Evolutionary conservation across 2,113 vertebrate genomes (phyloP).

Genomic region (Anas platyrhynchos): DNA sequence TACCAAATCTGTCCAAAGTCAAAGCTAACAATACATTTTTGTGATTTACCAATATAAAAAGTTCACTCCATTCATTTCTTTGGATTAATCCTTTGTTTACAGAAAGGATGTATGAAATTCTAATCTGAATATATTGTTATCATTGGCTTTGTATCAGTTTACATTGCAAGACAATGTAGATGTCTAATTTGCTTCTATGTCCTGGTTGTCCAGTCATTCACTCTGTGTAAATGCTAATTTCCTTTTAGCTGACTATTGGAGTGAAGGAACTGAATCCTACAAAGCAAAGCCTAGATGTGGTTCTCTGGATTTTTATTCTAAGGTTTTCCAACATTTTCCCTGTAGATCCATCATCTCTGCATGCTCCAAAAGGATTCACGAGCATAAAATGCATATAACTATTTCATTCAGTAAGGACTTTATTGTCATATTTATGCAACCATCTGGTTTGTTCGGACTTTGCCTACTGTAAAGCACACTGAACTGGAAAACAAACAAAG

Average conservation of each 20-base stretch:
- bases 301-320: not conserved
- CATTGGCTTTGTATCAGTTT: not conserved
- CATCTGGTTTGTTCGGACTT: not conserved
- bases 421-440: not conserved
- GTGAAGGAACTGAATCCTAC: not conserved
- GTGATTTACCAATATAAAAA: not conserved
- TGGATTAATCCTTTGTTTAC: not conserved
- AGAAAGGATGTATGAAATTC: not conserved
- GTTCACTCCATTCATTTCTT: not conserved
- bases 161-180: not conserved
- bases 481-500: not conserved
- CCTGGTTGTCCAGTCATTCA: not conserved
- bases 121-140: not conserved
- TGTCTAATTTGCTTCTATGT: not conserved
- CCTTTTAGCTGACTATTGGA: not conserved
- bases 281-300: not conserved
- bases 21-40: not conserved
- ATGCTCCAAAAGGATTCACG: not conserved
- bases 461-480: not conserved
- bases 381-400: not conserved
- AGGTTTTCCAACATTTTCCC: not conserved
- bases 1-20: not conserved
- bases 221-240: not conserved
- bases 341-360: not conserved
- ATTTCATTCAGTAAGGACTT: not conserved